Conservation (phyloP, 35 echinoderm and acorn worm species). For the Ptychodera flava region DNA sequence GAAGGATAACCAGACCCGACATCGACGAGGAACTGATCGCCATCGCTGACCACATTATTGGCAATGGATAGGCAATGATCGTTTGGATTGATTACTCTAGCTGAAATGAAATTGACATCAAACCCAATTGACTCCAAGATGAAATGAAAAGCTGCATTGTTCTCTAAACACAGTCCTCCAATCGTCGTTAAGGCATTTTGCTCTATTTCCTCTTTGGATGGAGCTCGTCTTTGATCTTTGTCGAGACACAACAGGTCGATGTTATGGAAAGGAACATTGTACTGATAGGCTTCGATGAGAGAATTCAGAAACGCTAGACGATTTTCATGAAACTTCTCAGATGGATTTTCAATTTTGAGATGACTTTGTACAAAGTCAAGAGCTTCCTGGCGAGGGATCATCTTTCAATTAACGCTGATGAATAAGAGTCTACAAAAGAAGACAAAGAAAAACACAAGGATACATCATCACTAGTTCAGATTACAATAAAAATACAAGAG, state of each 20-base stretch:
- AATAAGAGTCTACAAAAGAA: too few relatives aligned
- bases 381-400: background rate
- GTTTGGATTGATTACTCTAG: background rate
- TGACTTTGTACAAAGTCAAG: background rate
- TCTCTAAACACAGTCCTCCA: conserved; percentile 51
- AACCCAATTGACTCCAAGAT: conserved; percentile 42
- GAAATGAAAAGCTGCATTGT: conserved; percentile 23
- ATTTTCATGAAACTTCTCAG: background rate
- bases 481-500: too few relatives aligned
- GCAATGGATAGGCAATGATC: conserved; percentile 38
- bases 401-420: too few relatives aligned
- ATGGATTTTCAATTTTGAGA: conserved; percentile 4
- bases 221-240: conserved; percentile 17
- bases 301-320: background rate
- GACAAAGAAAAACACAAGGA: too few relatives aligned
- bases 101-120: conserved; percentile 26
- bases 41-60: conserved; percentile 14
- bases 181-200: conserved; percentile 23
- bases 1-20: conserved; percentile 62
- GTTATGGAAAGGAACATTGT: conserved; percentile 46
- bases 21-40: conserved; percentile 51
- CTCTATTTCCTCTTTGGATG: conserved; percentile 35
- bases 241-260: conserved; percentile 26
- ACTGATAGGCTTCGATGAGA: background rate
- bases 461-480: too few relatives aligned